Evolutionary conservation across 2,797 vertebrate species (phyloP).

Genomic region (Oceanodroma leucorhoa): DNA sequence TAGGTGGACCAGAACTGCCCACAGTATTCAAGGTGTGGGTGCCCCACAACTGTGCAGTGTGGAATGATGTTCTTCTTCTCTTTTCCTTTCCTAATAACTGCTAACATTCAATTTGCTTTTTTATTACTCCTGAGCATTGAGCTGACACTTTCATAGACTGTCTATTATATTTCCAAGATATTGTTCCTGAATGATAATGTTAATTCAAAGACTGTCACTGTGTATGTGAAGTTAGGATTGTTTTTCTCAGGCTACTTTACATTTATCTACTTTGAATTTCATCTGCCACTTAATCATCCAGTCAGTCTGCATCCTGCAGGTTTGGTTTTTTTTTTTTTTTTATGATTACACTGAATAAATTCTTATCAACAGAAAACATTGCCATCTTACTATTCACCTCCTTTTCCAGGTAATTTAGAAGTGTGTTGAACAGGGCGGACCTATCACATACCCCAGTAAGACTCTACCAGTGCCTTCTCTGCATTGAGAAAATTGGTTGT

Average conservation of each 20-base stretch:
- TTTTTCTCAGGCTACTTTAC: constrained; percentile 11
- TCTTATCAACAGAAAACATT: constrained; percentile 30
- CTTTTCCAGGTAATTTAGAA: not conserved
- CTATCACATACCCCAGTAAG: not conserved
- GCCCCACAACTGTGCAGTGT: not conserved
- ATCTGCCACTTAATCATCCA: constrained; percentile 21
- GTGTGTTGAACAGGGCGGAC: not conserved
- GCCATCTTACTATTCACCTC: not conserved
- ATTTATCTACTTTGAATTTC: constrained; percentile 22
- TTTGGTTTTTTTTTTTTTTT: not conserved
- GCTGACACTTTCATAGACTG: not conserved
- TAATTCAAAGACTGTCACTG: not conserved
- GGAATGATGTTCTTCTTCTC: not conserved
- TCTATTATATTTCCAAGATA: not conserved
- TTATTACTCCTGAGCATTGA: not conserved
- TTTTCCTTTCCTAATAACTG: not conserved
- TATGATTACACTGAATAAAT: not conserved
- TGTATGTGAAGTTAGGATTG: not conserved
- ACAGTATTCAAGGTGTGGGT: not conserved
- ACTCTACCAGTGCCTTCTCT: not conserved
- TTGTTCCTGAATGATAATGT: not conserved
- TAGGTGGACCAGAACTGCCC: not conserved
- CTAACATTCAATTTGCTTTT: not conserved
- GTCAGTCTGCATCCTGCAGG: not conserved
- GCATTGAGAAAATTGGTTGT: not conserved